phyloP scores from a whole-genome alignment of 2,888 invertebrate genomes.

The Sarcophaga variegata region DNA sequence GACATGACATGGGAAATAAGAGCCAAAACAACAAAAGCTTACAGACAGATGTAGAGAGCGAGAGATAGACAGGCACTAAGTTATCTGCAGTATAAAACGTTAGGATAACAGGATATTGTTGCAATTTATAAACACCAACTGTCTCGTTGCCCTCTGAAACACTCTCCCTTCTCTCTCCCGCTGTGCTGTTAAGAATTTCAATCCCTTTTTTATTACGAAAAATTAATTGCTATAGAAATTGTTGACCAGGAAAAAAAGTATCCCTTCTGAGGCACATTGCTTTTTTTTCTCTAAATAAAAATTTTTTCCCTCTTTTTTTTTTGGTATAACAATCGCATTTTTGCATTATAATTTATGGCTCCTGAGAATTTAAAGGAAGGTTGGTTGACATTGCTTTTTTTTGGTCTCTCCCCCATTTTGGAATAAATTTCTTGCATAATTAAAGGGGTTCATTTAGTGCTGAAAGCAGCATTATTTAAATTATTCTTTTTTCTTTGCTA shows the following conservation, averaged over 20 bases:
- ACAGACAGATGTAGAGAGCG: background rate
- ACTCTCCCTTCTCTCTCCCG: too few species aligned
- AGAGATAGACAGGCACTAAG: background rate
- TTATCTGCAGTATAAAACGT: background rate
- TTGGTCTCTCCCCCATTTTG: conserved; percentile 12
- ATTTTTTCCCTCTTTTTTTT: too few species aligned
- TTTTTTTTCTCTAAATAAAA: background rate
- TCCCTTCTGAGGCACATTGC: conserved; percentile 34
- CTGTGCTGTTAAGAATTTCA: background rate
- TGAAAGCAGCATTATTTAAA: background rate
- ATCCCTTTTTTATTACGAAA: conserved; percentile 40
- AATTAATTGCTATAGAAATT: conserved; percentile 34
- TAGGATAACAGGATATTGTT: conserved; percentile 59
- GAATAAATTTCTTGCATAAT: conserved; percentile 42
- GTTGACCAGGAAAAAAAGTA: background rate
- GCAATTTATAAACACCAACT: conserved; percentile 45
- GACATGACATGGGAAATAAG: conserved; percentile 26
- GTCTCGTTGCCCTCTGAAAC: background rate
- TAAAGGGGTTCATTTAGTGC: conserved; percentile 29
- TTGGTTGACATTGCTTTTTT: conserved; percentile 29
- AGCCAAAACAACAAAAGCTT: conserved; percentile 13
- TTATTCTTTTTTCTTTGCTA: too few species aligned
- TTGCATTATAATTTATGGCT: conserved; percentile 54
- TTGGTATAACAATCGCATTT: conserved; percentile 19
- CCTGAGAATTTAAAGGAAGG: conserved; percentile 6